Base-by-base conservation (phyloP, 2,797 vertebrate species). In the Gymnopithys bicolor region DNA sequence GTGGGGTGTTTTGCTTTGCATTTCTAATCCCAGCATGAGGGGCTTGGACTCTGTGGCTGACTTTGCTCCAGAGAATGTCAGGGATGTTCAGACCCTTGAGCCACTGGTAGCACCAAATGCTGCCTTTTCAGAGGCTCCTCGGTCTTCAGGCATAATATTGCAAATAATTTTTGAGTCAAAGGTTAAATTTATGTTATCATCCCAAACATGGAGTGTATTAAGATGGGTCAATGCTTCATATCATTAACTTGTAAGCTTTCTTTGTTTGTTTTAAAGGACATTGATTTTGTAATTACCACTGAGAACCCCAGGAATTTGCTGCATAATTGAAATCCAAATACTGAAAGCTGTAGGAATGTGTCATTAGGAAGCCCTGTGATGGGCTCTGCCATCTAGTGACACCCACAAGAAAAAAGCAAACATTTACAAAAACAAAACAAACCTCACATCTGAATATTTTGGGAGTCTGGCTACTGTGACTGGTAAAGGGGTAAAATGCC, bases 281-380 rank as follows among this genome's bases (percentile, higher is more conserved):
- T 94, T 87, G 93, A 94, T 96, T 94, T 96, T 89, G 27, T 90
- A 79, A 93, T 95, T 94, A 70, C 70, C 66, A 52, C 43, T 69
- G 75, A 87, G 90, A 85, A 62, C 64, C 58, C 33, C 41, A 77
- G 83, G 81, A 95, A 94, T 93, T 86, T 89, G 41, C 71, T 51
- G 43, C 82, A 93, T 93, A 94, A 94, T 93, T 94, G 93, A 89
- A 95, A 94, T 95, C 78, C 71, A 97, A 25, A 89, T 94, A 92
- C 10, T 92, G 90, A 74, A 75, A 84, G 28, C 56, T 87, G 27
- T 63, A 60, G 64, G 67, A 95, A 56, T 70, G 70, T 37, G 43
- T 52, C 66, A 30, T 51, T 82, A 80, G 53, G 45, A 80, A 76
- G 68, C 51, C 35, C 15, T 4, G 28, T 85, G 84, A 77, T 1